Conservation (phyloP, 2,797 vertebrate genomes). For the Amphiprion clarkii region DNA sequence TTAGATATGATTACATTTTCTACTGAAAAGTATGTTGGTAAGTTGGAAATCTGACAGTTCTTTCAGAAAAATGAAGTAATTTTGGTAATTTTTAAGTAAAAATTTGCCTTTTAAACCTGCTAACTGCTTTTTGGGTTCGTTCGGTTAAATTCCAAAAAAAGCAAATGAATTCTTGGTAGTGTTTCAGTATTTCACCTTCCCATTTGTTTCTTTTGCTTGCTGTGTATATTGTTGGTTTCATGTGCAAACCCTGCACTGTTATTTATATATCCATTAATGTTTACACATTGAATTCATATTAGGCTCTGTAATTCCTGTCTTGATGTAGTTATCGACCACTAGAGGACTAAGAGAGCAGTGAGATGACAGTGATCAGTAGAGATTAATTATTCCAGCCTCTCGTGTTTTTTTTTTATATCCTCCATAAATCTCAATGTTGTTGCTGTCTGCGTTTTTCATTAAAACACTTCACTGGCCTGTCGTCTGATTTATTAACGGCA, state of each 20-base stretch:
- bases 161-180: too few relatives aligned
- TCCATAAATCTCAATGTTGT: conserved; percentile 34
- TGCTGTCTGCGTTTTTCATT: conserved; percentile 41
- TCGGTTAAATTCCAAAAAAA: too few relatives aligned
- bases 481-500: conserved; percentile 54
- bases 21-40: too few relatives aligned
- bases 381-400: conserved; percentile 9
- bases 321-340: neutral
- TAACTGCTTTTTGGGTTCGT: too few relatives aligned
- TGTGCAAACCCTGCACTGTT: neutral
- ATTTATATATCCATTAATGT: neutral
- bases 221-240: too few relatives aligned
- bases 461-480: conserved; percentile 20
- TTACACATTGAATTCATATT: neutral
- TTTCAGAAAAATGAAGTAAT: too few relatives aligned
- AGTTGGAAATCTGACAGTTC: too few relatives aligned
- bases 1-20: too few relatives aligned
- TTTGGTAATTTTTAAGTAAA: too few relatives aligned
- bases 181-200: too few relatives aligned
- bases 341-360: neutral
- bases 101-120: too few relatives aligned
- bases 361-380: conserved; percentile 17
- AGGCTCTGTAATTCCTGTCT: neutral
- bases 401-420: conserved; percentile 16
- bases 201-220: too few relatives aligned